Base-by-base conservation (phyloP, 2,113 vertebrate species). In the Ramphastos sulfuratus region DNA sequence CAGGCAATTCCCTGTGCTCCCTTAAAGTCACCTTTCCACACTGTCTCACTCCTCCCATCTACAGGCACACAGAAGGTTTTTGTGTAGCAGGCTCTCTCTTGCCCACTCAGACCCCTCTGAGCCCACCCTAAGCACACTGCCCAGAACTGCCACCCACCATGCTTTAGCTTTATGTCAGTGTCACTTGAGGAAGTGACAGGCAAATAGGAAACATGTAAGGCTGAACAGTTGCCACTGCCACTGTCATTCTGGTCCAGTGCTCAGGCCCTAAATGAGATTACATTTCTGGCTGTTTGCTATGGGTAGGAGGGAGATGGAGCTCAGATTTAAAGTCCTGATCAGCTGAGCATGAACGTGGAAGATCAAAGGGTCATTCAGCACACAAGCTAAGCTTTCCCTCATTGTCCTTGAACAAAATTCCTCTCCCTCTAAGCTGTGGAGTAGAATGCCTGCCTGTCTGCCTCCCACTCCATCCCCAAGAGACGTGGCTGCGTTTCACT, bases 351-450 rank as follows among this genome's bases (percentile, higher is more conserved):
- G 70, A 92, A 70, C n/a, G 10, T 85, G 89, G 83, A 92, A 90
- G 89, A 94, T 95, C 94, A 90, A 90, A 94, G 92, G 86, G 86
- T 77, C 92, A 82, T 37, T 82, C 80, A 70, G 87, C 80, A 65
- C 6, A 90, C 66, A 69, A 71, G 92, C 86, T 81, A 65, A 87
- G 74, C 89, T 78, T 78, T 87, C 83, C 90, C 83, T 87, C 66
- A 74, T 78, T 85, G 87, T 90, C 87, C 92, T 94, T 90, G 80
- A 87, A 65, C 86, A 95, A 74, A 90, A 95, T 95, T 88, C 90
- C 82, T 85, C 89, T 94, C 80, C 8, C 83, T 84, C 64, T 59
- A 48, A 54, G 66, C 61, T 18, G 16, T 44, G 76, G 63, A 77
- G 80, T 60, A 60, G 77, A 95, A 90, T 54, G 79, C 89, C 67